Conservation (phyloP, 2,113 vertebrate species). For the Elachura formosa region DNA sequence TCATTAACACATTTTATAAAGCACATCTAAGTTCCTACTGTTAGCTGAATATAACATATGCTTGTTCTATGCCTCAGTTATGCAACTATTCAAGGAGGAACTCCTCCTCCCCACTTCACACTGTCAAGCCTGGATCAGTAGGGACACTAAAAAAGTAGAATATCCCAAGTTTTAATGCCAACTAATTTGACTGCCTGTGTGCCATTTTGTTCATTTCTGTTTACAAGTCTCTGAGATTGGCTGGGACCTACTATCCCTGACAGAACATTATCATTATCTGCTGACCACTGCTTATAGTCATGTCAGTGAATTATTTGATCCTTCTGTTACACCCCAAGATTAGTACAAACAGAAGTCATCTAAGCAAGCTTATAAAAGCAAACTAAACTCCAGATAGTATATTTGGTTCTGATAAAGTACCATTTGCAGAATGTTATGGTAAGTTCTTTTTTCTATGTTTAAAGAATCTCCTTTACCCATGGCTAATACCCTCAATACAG, state of each 20-base stretch:
- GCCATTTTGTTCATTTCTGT: neutral
- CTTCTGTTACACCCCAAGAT: neutral
- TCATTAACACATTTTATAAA: constrained; percentile 44
- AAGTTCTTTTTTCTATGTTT: neutral
- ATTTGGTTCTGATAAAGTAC: neutral
- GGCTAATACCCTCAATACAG: neutral
- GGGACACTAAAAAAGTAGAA: constrained; percentile 12
- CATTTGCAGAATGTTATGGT: neutral
- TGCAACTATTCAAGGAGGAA: constrained; percentile 13
- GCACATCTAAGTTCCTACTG: constrained; percentile 10
- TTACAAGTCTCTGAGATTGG: neutral
- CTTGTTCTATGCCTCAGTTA: constrained; percentile 6
- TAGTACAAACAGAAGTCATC: neutral
- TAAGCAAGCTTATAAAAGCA: neutral
- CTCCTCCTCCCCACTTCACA: constrained; percentile 27
- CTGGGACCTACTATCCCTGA: neutral
- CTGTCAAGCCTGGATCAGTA: constrained; percentile 29
- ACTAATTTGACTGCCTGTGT: neutral
- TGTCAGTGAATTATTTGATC: neutral
- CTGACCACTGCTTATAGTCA: neutral
- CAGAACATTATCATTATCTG: neutral
- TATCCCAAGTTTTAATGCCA: neutral
- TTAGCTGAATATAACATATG: constrained; percentile 46
- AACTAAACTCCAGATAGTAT: neutral
- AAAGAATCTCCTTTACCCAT: neutral